Evolutionary conservation across 2,113 vertebrate genomes (phyloP).

Genomic region (rabbit (Oryctolagus cuniculus)): DNA sequence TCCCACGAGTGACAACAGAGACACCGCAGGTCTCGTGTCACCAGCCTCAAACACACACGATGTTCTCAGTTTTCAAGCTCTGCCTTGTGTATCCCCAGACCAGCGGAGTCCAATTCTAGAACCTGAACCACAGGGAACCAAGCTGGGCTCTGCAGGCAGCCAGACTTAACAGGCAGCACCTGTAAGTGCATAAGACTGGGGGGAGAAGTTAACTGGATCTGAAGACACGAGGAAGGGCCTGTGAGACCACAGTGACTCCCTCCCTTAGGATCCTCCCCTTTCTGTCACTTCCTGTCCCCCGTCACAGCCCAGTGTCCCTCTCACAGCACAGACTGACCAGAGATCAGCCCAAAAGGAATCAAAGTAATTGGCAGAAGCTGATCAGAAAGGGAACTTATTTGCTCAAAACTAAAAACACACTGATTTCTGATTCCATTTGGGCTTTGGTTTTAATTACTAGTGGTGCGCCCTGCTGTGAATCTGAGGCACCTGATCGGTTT

Average conservation of each 20-base stretch:
- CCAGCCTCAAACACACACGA: neutral
- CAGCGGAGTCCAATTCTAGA: neutral
- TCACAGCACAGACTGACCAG: neutral
- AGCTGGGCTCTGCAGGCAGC: neutral
- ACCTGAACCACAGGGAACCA: neutral
- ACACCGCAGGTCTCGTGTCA: neutral
- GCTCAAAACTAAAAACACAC: slow-evolving; percentile 56
- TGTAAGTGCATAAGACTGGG: neutral
- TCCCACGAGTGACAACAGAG: neutral
- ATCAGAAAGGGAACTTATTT: neutral
- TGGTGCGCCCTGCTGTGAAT: neutral
- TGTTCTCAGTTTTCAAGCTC: neutral
- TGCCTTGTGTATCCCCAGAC: neutral
- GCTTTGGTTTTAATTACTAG: slow-evolving; percentile 64
- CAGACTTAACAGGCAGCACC: neutral
- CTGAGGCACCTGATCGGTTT: neutral
- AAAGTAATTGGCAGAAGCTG: neutral
- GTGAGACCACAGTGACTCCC: neutral
- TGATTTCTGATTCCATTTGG: slow-evolving; percentile 62
- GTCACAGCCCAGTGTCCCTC: neutral
- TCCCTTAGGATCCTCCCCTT: neutral
- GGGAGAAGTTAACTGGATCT: neutral
- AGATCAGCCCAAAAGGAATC: neutral
- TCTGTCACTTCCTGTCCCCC: neutral
- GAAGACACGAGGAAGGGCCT: neutral